Base-by-base conservation (phyloP, 2,797 vertebrate genomes). In the Myripristis jacobus region DNA sequence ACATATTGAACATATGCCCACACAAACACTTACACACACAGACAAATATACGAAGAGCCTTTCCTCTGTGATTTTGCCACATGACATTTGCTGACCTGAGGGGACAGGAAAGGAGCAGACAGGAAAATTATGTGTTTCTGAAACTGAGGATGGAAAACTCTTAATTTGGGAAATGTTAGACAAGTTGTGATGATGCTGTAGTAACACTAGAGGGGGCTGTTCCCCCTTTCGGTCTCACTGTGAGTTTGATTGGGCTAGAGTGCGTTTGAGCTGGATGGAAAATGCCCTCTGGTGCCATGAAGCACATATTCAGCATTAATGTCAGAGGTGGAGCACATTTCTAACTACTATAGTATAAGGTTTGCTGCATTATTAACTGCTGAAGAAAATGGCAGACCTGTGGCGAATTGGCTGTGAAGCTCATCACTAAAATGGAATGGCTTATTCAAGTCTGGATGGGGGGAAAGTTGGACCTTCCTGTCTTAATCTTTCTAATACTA, bases 131-230 rank as follows among this genome's bases (percentile, higher is more conserved):
- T 50, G 48, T 58, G 43, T 44, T 44, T 44, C 18, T 41, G 53
- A 44, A 67, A 54, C n/a, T 10, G 46, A 70, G 57, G 38, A 54
- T 81, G 25, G 6, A 75, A 68, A 59, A 16, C 6, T 15, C 54
- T 70, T 50, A 12, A 53, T 66, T 66, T 54, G 15, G 52, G 55
- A 31, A 24, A 41, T 47, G 25, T 53, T 53, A 38, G n/a, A n/a
- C n/a, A n/a, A n/a, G n/a, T n/a, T n/a, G n/a, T n/a, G n/a, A n/a
- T n/a, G n/a, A 52, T 15, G 1, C 31, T 86, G 85, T 74, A 85
- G 38, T 46, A 81, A 78, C 87, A 88, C 87, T 84, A 58, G 81
- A 76, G 73, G 89, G 85, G 27, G 80, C 69, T 77, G 53, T 85
- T 83, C 66, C 18, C 27, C 63, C 38, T 62, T 43, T 63, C 53